Evolutionary conservation across 1,140 invertebrate genomes (phyloP).

Genomic region (Heliconius congener): DNA sequence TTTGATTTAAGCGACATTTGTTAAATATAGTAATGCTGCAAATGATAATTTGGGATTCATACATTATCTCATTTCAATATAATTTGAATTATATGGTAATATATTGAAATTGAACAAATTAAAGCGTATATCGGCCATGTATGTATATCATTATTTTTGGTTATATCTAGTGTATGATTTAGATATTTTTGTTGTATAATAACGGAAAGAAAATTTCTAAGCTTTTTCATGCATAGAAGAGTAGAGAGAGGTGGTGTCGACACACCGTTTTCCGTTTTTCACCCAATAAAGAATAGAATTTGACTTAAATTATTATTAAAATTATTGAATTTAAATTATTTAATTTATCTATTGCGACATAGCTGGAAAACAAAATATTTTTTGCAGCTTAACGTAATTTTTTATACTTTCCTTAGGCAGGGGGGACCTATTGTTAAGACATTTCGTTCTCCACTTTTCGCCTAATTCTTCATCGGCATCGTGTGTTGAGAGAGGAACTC

Average conservation of each 20-base stretch:
- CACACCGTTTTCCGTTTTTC: no score
- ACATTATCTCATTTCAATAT: conserved; percentile 7
- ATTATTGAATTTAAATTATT: no score
- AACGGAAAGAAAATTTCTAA: no score
- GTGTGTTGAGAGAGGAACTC: no score
- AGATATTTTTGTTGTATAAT: neutral
- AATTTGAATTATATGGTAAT: conserved; percentile 12
- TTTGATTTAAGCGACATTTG: conserved; percentile 1
- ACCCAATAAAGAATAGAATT: no score
- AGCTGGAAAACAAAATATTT: neutral
- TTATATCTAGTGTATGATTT: neutral
- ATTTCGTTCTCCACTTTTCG: no score
- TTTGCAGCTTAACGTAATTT: neutral
- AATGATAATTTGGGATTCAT: conserved; percentile 2
- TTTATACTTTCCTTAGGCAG: neutral
- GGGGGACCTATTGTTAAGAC: no score
- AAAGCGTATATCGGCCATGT: neutral
- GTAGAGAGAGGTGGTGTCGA: neutral
- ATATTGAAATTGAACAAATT: conserved; percentile 5
- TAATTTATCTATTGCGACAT: no score
- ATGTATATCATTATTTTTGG: neutral
- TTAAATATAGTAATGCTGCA: conserved; percentile 6
- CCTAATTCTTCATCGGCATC: no score
- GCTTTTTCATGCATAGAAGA: no score
- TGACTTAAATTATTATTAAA: no score